These are phyloP conservation scores for Pterois miles DNA, from an alignment of 2,797 vertebrate genomes.

Conservation along the genomic window DNA sequence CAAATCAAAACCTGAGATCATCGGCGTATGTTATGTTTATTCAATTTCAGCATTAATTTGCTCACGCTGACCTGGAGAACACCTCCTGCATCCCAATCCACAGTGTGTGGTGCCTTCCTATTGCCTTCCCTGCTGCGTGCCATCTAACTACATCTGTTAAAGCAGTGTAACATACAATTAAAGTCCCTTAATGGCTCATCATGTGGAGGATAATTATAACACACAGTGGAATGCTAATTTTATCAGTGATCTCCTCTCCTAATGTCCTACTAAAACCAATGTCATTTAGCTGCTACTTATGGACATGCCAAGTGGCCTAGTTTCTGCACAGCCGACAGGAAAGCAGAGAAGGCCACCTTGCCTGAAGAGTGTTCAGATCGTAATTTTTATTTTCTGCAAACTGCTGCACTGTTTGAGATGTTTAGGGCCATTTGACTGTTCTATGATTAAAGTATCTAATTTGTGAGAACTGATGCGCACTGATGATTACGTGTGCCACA, in stretches of 20 bases:
- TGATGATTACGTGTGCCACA: not conserved
- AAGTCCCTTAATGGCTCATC: constrained; percentile 68
- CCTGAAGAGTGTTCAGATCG: constrained; percentile 7
- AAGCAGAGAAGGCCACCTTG: constrained; percentile 15
- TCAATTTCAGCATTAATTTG: constrained; percentile 18
- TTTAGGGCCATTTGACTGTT: constrained; percentile 35
- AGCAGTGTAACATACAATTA: constrained; percentile 64
- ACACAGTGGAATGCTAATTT: constrained; percentile 77
- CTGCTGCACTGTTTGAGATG: constrained; percentile 7
- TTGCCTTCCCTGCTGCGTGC: constrained; percentile 7
- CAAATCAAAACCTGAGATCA: not conserved
- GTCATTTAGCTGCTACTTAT: constrained; percentile 75
- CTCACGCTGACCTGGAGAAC: constrained; percentile 2
- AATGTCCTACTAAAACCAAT: constrained; percentile 82
- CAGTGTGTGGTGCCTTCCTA: constrained; percentile 17
- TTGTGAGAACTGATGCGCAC: constrained; percentile 30
- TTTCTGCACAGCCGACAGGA: constrained; percentile 55
- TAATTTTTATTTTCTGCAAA: constrained; percentile 22
- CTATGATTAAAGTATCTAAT: constrained; percentile 24
- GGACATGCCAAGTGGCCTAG: constrained; percentile 64
- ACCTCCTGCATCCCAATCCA: constrained; percentile 22
- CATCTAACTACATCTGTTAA: constrained; percentile 52
- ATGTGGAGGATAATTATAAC: constrained; percentile 76
- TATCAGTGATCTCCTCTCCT: constrained; percentile 70
- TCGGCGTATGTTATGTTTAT: constrained; percentile 2